Evolutionary conservation across 1,140 invertebrate genomes (phyloP), one percentile per base, ranked within the genome.

Genomic region (Heliconius eleuchia): DNA sequence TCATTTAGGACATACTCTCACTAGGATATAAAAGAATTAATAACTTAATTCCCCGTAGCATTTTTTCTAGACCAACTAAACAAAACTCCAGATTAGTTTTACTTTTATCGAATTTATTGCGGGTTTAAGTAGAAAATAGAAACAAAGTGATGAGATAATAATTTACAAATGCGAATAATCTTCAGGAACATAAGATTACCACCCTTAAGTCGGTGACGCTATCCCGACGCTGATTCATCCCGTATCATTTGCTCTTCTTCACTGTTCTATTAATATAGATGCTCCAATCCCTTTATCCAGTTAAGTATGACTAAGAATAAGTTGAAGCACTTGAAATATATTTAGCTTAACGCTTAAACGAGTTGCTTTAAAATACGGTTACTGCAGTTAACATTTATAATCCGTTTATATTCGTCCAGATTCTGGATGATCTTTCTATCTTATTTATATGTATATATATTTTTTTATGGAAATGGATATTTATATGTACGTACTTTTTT

Each of bases 231-330:
- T 57, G 55, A 57, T 30, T 66, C 60, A 66, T 66, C 1, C 60
- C 11, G 30, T 66, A 66, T 66, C 23, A 3, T 27, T 66, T 66
- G 11, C 3, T 66, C 57, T 27, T 66, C 57, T 66, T 66, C 30
- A 66, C 60, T 66, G 60, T 27, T 66, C 60, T 66, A 66, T 27
- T 66, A 66, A 66, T 66, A 66, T 66, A 23, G 60, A 66, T 66
- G 60, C 60, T 66, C 60, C 60, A 30, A 66, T 66, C 60, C 27
- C 60, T 66, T 66, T 66, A 66, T 74, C 37, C 74, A 71, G 74
- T 76, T 70, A 70, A 76, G 74, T 23, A 76, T 76, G 74, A 76
- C 34, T 76, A 71, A 76, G 52, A 37, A 50, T 76, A 71, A 76
- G 42, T 71, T 37, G 18, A 23, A 2, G 19, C 74, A 76, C 60